Percentiles rank a stretch among this genome's conserved stretches.
Evolutionary conservation across 2,888 invertebrate species (phyloP).

Genomic region (Chironomus riparius): DNA sequence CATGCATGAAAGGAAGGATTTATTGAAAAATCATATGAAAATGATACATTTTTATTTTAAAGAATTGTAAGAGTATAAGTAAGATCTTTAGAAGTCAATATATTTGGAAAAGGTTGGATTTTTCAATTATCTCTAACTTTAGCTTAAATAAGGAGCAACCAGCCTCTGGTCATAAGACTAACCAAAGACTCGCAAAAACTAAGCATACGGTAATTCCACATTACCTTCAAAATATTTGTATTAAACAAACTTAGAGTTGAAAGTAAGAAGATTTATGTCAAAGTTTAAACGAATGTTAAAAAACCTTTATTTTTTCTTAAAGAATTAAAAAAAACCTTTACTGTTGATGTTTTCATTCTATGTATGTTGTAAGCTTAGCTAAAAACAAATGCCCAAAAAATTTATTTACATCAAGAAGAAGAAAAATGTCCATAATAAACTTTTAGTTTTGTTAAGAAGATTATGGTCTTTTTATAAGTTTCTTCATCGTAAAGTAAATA

Average conservation of each 20-base stretch:
- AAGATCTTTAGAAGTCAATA: no score
- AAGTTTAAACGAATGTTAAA: background rate
- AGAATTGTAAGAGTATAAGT: no score
- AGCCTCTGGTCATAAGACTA: no score
- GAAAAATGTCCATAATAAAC: background rate
- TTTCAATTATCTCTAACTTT: no score
- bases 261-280: background rate
- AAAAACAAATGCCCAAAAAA: background rate
- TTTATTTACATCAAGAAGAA: background rate
- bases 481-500: no score
- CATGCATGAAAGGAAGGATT: background rate
- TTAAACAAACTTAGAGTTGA: background rate
- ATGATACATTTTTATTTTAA: no score
- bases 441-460: background rate
- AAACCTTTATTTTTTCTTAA: background rate
- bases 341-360: background rate
- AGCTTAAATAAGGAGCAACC: no score
- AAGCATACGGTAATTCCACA: background rate
- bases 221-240: background rate
- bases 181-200: no score
- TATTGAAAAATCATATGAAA: background rate
- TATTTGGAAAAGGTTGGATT: no score
- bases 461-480: background rate
- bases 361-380: background rate
- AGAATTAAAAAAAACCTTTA: background rate